These are phyloP conservation scores for Ceyx erithaca DNA, from an alignment of 2,797 vertebrate genomes.

Conservation along the genomic window DNA sequence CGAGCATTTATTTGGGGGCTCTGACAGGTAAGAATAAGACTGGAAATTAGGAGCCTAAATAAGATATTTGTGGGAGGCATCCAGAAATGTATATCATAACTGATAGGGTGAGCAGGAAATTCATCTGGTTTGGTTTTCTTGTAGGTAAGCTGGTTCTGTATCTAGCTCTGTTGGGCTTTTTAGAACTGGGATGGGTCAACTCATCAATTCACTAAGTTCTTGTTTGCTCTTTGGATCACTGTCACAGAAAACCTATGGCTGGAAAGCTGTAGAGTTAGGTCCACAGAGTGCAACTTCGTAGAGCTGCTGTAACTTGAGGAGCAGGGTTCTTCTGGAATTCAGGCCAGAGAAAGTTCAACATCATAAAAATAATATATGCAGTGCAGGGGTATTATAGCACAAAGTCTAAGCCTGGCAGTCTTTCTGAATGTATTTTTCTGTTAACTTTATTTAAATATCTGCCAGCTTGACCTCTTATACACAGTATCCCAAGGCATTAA, in stretches of 20 bases:
- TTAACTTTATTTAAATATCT: conserved; percentile 23
- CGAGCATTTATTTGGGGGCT: not conserved
- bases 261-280: not conserved
- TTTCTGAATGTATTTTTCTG: conserved; percentile 27
- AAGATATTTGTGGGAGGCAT: not conserved
- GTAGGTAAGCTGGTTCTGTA: not conserved
- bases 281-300: not conserved
- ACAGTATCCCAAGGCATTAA: not conserved
- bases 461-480: not conserved
- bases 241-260: not conserved
- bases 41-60: not conserved
- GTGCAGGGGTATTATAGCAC: not conserved
- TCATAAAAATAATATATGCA: conserved; percentile 30
- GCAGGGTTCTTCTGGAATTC: not conserved
- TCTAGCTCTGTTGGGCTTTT: not conserved
- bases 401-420: not conserved
- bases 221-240: not conserved
- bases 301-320: not conserved
- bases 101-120: not conserved
- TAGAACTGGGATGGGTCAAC: not conserved
- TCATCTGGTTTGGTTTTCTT: not conserved
- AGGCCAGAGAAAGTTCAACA: not conserved
- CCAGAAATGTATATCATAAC: not conserved
- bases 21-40: not conserved
- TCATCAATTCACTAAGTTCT: not conserved